Evolutionary conservation across 2,113 vertebrate genomes (phyloP).

Genomic region (Psephotus haematonotus): DNA sequence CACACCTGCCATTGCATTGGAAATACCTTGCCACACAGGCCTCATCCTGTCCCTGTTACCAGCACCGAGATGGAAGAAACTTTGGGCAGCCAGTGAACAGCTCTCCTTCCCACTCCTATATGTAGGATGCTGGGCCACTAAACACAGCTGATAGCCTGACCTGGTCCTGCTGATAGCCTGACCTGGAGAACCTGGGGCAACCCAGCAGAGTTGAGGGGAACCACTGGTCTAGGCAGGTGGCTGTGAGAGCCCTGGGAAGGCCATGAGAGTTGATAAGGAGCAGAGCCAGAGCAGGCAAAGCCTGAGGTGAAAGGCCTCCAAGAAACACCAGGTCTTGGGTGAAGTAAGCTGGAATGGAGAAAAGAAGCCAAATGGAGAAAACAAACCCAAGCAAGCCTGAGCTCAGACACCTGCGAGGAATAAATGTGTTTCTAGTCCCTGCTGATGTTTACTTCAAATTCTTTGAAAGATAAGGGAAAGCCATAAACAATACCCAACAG

Average conservation of each 20-base stretch:
- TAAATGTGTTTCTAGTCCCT: neutral
- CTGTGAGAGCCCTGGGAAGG: neutral
- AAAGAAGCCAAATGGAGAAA: neutral
- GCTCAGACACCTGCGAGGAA: neutral
- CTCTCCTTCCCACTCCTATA: accelerated
- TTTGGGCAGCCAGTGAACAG: accelerated
- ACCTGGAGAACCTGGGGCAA: neutral
- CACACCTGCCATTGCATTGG: neutral
- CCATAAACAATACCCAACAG: neutral
- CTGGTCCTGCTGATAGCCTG: neutral
- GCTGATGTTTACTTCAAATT: constrained; percentile 13
- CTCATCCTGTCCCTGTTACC: neutral
- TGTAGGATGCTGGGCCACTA: neutral
- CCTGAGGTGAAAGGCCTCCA: neutral
- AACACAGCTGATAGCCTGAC: neutral
- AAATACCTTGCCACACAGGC: neutral
- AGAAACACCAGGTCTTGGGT: accelerated
- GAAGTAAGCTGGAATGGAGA: neutral
- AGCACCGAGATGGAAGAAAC: accelerated
- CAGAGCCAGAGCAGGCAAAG: neutral
- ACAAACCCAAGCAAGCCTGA: neutral
- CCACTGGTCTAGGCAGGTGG: neutral
- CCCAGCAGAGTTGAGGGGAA: neutral
- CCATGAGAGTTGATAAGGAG: neutral
- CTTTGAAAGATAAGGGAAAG: constrained; percentile 6